Conservation (phyloP, 2,797 vertebrate genomes). For the Euthynnus affinis region DNA sequence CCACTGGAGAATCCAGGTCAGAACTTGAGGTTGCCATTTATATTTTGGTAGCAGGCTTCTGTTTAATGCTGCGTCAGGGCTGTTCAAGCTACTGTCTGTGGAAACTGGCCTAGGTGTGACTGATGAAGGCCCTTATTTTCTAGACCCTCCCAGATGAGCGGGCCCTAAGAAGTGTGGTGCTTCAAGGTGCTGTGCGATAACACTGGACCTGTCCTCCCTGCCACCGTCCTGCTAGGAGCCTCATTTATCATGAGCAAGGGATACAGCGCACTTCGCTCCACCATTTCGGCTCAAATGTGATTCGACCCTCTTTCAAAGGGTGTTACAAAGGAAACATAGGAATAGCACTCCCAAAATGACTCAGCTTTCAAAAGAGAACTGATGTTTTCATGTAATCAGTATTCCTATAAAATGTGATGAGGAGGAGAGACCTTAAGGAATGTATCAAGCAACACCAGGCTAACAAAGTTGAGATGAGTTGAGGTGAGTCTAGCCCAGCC, state of each 20-base stretch:
- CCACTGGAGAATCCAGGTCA: conserved; percentile 19
- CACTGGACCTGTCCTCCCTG: conserved; percentile 77
- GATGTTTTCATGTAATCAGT: neutral
- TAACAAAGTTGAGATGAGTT: conserved; percentile 36
- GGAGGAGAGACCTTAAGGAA: neutral
- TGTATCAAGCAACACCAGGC: conserved; percentile 5
- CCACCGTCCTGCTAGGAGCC: conserved; percentile 71
- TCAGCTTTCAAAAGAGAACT: conserved; percentile 45
- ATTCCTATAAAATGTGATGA: neutral
- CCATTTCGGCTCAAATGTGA: conserved; percentile 50
- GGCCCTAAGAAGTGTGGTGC: conserved; percentile 65
- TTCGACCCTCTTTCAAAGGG: conserved; percentile 31
- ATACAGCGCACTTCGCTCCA: conserved; percentile 55
- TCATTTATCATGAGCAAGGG: conserved; percentile 78
- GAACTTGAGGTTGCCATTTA: conserved; percentile 24
- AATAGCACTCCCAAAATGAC: conserved; percentile 41
- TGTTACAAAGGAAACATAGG: conserved; percentile 44
- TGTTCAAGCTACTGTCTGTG: conserved; percentile 46
- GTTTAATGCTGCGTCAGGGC: conserved; percentile 64
- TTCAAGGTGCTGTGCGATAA: conserved; percentile 78
- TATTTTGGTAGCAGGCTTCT: conserved; percentile 41
- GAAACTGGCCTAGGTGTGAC: conserved; percentile 69
- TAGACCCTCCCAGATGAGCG: conserved; percentile 69
- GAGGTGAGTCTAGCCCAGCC: conserved; percentile 37
- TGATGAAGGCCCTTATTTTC: conserved; percentile 72